phyloP scores from a whole-genome alignment of 1,140 invertebrate genomes.

The Chymomyza costata region DNA sequence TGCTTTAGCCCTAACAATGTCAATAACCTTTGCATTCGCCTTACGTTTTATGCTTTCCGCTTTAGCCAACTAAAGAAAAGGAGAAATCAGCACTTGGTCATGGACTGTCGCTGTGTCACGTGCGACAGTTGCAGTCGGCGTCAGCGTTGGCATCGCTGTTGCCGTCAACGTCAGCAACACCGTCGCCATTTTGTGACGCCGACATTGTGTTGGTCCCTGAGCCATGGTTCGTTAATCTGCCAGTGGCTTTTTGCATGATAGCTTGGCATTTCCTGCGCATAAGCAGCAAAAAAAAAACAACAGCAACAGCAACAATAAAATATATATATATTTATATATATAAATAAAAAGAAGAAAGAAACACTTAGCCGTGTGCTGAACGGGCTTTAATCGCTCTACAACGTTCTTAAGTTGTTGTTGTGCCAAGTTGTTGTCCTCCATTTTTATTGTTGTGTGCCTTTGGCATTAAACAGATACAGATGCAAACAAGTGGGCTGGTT shows the following conservation, averaged over 20 bases:
- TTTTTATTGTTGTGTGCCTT: slow-evolving; percentile 63
- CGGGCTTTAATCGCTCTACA: slow-evolving; percentile 63
- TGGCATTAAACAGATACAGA: slow-evolving; percentile 34
- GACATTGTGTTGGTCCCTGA: slow-evolving; percentile 7
- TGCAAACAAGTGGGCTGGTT: background rate
- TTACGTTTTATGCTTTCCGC: slow-evolving; percentile 27
- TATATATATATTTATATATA: too few species aligned
- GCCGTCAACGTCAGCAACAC: slow-evolving; percentile 36
- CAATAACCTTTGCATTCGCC: slow-evolving; percentile 59
- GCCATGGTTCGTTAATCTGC: slow-evolving; percentile 72
- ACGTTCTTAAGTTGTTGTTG: slow-evolving; percentile 53
- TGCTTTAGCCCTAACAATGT: too few species aligned
- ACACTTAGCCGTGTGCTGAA: slow-evolving; percentile 62
- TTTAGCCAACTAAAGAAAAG: slow-evolving; percentile 51
- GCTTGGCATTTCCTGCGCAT: slow-evolving; percentile 69
- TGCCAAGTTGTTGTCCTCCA: slow-evolving; percentile 8
- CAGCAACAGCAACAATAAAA: too few species aligned
- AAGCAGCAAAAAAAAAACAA: too few species aligned
- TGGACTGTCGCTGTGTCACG: slow-evolving; percentile 70
- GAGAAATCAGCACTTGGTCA: slow-evolving; percentile 72
- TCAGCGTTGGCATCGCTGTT: too few species aligned
- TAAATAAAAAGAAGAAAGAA: too few species aligned
- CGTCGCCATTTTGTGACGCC: background rate
- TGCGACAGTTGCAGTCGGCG: slow-evolving; percentile 42
- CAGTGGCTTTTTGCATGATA: slow-evolving; percentile 71